These are phyloP conservation scores for Trisateles emortualis DNA, from an alignment of 2,888 invertebrate species.

Conservation along the genomic window DNA sequence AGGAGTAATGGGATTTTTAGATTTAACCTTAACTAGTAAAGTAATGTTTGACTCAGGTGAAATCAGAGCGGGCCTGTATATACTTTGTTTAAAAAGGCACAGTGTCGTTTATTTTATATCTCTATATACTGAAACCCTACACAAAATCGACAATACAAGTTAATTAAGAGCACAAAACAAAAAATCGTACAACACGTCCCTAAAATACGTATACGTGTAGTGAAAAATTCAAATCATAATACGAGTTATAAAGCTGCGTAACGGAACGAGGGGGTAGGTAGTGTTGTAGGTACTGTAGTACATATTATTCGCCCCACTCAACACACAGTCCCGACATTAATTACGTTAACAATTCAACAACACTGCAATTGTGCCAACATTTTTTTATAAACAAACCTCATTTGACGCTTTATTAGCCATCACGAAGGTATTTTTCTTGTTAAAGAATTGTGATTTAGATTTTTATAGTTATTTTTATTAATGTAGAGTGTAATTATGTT, in stretches of 20 bases:
- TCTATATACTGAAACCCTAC: too few species aligned
- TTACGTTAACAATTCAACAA: constrained; percentile 35
- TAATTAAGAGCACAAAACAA: too few species aligned
- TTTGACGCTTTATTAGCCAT: constrained; percentile 40
- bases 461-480: constrained; percentile 24
- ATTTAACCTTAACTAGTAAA: too few species aligned
- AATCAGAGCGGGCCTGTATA: too few species aligned
- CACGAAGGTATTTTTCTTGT: constrained; percentile 26
- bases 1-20: too few species aligned
- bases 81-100: too few species aligned
- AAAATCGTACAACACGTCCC: too few species aligned
- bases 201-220: too few species aligned
- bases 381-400: constrained; percentile 26
- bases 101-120: too few species aligned
- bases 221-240: constrained; percentile 22
- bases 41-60: too few species aligned
- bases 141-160: too few species aligned
- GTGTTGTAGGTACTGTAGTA: constrained; percentile 14
- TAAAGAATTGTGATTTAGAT: constrained; percentile 29
- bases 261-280: constrained; percentile 19
- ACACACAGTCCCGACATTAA: constrained; percentile 25
- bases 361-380: constrained; percentile 31
- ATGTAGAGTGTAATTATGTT: constrained; percentile 23
- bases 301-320: constrained; percentile 34
- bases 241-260: too few species aligned